Evolutionary conservation across 2,888 invertebrate genomes (phyloP).

Genomic region (Rhingia campestris): DNA sequence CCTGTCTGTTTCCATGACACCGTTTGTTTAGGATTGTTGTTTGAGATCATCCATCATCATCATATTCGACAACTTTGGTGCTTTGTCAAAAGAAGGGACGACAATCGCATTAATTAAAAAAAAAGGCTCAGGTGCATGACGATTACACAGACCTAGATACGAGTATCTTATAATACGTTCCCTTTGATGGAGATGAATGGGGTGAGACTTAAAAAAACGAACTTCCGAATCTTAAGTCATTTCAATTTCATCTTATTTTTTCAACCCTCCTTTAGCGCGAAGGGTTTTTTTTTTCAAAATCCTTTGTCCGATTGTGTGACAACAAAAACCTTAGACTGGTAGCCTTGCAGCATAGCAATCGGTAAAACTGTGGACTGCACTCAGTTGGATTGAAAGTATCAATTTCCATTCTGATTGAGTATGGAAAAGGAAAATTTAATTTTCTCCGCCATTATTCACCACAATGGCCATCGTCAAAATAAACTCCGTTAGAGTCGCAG

Average conservation of each 20-base stretch:
- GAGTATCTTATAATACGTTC: background rate
- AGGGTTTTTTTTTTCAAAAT: too few relatives aligned
- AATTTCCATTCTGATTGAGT: conserved; percentile 69
- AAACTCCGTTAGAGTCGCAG: conserved; percentile 13
- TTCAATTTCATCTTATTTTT: background rate
- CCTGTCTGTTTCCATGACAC: conserved; percentile 18
- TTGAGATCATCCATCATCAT: conserved; percentile 65
- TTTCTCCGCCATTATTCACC: conserved; percentile 65
- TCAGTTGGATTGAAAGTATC: conserved; percentile 66
- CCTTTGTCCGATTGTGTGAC: conserved; percentile 1
- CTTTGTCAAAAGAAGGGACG: conserved; percentile 29
- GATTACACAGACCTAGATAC: background rate
- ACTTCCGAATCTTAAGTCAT: background rate
- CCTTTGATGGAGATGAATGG: conserved; percentile 44
- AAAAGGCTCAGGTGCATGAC: conserved; percentile 44
- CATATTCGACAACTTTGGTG: conserved; percentile 61
- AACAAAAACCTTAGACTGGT: background rate
- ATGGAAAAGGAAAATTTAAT: conserved; percentile 55
- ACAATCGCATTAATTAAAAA: conserved; percentile 64
- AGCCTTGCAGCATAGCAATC: conserved; percentile 5
- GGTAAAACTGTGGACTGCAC: conserved; percentile 32
- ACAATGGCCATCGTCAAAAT: conserved; percentile 53
- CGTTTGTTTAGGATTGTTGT: conserved; percentile 59
- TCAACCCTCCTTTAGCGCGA: background rate
- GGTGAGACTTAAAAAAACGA: background rate